Conservation (phyloP, 53 echinoderm and acorn worm species). For the Luidia sarsii region DNA sequence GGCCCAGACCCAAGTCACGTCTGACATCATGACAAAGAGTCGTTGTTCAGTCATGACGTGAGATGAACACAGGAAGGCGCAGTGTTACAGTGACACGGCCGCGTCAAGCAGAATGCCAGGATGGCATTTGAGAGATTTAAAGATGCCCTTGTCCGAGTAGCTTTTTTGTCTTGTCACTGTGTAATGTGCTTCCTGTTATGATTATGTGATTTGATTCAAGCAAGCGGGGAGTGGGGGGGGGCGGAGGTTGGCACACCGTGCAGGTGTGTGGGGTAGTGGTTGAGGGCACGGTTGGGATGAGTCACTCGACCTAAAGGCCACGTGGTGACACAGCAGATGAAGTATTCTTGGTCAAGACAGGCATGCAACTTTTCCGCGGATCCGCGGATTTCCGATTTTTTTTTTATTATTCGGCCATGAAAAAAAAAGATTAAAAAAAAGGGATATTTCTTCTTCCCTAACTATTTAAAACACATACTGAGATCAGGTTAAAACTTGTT, state of each 20-base stretch:
- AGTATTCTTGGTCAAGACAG: not conserved
- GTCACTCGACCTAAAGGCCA: not conserved
- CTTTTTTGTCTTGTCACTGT: not conserved
- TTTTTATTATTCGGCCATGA: no score
- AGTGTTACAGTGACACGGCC: not conserved
- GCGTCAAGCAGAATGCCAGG: not conserved
- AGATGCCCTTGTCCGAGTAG: not conserved
- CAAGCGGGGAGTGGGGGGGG: no score
- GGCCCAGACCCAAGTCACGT: conserved; percentile 1
- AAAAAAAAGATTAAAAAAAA: no score
- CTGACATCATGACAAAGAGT: conserved; percentile 15
- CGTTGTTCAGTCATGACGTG: conserved; percentile 1
- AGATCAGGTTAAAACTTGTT: no score
- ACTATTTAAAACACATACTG: no score
- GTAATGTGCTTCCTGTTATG: not conserved
- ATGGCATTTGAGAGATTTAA: not conserved
- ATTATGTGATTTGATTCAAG: no score
- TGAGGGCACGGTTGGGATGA: not conserved
- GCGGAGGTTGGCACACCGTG: no score
- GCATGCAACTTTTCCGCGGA: no score
- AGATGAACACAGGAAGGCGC: conserved; percentile 13
- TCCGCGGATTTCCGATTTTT: no score
- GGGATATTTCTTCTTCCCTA: no score
- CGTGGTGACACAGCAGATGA: not conserved
- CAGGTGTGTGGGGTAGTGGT: no score